Base-by-base conservation (phyloP, 2,113 vertebrate genomes). In the Cichladusa arquata region DNA sequence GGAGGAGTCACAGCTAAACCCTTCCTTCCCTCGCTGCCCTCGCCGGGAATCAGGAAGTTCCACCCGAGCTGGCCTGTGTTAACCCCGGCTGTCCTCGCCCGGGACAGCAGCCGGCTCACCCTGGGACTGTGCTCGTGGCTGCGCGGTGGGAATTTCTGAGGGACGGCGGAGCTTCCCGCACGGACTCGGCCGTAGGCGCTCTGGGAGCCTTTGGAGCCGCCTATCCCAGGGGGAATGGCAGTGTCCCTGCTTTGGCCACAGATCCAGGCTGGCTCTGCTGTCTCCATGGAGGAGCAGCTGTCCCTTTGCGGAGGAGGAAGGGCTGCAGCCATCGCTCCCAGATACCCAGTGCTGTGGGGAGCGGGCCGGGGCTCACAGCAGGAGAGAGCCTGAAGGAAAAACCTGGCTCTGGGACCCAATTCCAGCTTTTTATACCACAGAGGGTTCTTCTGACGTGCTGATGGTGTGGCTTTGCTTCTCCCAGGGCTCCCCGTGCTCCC, bases 311-410 rank as follows among this genome's bases (percentile, higher is more conserved):
- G 9, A 24, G 45, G 28, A 45, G 51, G 33, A 38, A 23, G 38
- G 47, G 29, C 31, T 40, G 20, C 70, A 26, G 61, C 61, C 5
- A 2, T 53, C 45, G n/a, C 38, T 29, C 8, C 18, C 65, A 6
- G 13, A 26, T 16, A 20, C 0, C 0, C 28, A 7, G 9, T 0
- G 0, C 23, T 65, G n/a, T 20, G 34, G 66, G 72, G 33, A 61
- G 14, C 0, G 2, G 48, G 11, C 56, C 44, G 31, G 28, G 14
- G 53, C 44, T 40, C 33, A 12, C 34, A n/a, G 5, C 56, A 33
- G 18, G 8, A 20, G 64, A 33, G 40, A 25, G 47, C 26, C 29
- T 20, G 9, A 33, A 45, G 50, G 23, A 77, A 56, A 84, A 66
- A 14, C 18, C 8, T 19, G 65, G 23, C 60, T 53, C 2, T 54